A percentile compares a stretch with the other conserved stretches of the same genome.
Evolutionary conservation across 2,113 vertebrate species (phyloP).

Genomic region (Sinosuthora webbiana): DNA sequence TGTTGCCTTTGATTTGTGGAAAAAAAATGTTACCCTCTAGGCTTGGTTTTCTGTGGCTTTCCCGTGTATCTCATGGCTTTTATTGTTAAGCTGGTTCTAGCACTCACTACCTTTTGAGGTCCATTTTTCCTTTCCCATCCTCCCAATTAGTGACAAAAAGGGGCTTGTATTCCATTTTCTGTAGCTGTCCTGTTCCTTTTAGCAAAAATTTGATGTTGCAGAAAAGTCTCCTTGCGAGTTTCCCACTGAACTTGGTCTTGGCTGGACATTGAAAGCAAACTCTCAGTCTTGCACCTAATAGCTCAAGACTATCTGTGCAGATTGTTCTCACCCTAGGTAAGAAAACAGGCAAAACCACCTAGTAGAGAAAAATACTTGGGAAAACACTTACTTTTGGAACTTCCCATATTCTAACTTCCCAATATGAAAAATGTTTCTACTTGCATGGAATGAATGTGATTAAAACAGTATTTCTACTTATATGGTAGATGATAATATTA

Average conservation of each 20-base stretch:
- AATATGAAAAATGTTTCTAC: neutral
- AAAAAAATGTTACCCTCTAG: neutral
- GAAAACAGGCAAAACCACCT: neutral
- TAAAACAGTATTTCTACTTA: neutral
- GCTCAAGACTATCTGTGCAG: neutral
- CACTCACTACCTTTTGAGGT: neutral
- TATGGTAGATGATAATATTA: neutral
- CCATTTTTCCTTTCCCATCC: neutral
- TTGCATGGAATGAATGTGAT: neutral
- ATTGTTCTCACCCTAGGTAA: neutral
- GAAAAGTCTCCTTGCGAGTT: neutral
- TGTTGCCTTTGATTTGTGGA: neutral
- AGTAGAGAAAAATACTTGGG: neutral
- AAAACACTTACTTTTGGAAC: neutral
- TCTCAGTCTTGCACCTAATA: neutral
- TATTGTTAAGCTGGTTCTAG: neutral
- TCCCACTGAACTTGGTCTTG: neutral
- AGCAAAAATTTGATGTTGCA: neutral
- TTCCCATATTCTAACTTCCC: neutral
- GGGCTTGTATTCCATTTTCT: neutral
- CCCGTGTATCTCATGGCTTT: neutral
- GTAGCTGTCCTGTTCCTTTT: neutral
- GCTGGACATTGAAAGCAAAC: neutral
- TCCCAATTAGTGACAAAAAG: neutral
- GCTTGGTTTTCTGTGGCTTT: slow-evolving; percentile 13